Evolutionary conservation across 2,888 invertebrate genomes (phyloP).

Genomic region (Drosophila mettleri): DNA sequence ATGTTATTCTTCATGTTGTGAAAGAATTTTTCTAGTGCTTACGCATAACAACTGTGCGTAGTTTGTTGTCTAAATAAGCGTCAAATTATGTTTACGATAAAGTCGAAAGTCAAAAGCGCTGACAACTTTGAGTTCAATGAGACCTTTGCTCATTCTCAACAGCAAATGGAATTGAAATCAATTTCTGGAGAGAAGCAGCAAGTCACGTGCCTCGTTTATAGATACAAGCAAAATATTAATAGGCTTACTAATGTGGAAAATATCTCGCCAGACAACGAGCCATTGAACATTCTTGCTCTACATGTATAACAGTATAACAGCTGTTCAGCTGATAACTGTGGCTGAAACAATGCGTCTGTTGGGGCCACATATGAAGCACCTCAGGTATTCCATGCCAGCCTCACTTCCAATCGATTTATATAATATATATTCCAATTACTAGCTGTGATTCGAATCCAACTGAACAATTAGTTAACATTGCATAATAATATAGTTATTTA

Average conservation of each 20-base stretch:
- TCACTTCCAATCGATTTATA: not conserved
- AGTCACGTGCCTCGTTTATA: not conserved
- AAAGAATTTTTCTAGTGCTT: not conserved
- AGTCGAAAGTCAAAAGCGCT: too few relatives aligned
- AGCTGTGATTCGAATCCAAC: not conserved
- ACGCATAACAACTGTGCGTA: not conserved
- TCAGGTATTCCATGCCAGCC: constrained; percentile 1
- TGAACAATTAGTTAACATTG: constrained; percentile 7
- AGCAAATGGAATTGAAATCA: not conserved
- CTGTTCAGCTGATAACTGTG: not conserved
- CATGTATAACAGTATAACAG: not conserved
- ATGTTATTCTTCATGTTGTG: not conserved
- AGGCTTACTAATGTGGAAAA: not conserved
- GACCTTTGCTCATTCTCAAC: not conserved
- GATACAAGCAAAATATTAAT: not conserved
- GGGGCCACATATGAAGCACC: not conserved
- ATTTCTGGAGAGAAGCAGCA: not conserved
- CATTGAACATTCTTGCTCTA: not conserved
- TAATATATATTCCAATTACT: not conserved
- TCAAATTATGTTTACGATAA: too few relatives aligned
- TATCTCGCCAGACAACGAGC: not conserved
- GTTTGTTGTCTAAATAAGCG: constrained; percentile 3
- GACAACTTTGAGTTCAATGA: too few relatives aligned
- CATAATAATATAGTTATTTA: not conserved
- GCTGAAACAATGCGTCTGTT: not conserved